Evolutionary conservation across 2,797 vertebrate species (phyloP), one percentile per base, ranked within the genome.

Genomic region (Knipowitschia caucasica): DNA sequence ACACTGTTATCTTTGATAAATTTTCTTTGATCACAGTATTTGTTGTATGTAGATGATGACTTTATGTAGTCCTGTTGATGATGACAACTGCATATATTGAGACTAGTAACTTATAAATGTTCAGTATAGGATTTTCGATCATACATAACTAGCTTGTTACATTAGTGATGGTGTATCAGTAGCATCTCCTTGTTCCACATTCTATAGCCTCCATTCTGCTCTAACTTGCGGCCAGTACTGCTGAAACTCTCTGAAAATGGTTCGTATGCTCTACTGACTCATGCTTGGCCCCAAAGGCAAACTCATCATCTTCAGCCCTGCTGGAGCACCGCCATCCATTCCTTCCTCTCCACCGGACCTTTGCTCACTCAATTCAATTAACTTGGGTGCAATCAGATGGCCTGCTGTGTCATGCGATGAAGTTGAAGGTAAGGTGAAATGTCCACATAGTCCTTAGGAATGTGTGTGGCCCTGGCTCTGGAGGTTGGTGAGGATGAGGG

Each of bases 261-360:
- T 62, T 82, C 69, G 69, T 68, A 71, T 82, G 81, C 80, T 85
- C 81, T 65, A 49, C 67, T 79, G 75, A 74, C 67, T 76, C 68
- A 59, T 69, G 59, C 50, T 65, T 62, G 24, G 42, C 62, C 84
- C 80, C 69, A 65, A 62, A 86, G 85, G 82, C 82, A 84, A 81
- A 78, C 62, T 77, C 80, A 78, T 82, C 80, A 78, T 80, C 75
- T 82, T 58, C 78, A 59, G 71, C 80, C 51, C 75, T 62, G 71
- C 69, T 75, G 77, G 78, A 85, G 71, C 15, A 4, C 67, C 35
- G 43, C 59, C 50, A 17, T 56, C 53, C 50, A 45, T 27, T 47
- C 63, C 68, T 42, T 38, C 46, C 46, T 51, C 36, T 30, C n/a
- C 14, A 39, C 44, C 56, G 63, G 52, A 73, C 68, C 62, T 65